A percentile compares a stretch with the other conserved stretches of the same genome.
Evolutionary conservation across 2,888 invertebrate species (phyloP).

Genomic region (Anaspis maculata): DNA sequence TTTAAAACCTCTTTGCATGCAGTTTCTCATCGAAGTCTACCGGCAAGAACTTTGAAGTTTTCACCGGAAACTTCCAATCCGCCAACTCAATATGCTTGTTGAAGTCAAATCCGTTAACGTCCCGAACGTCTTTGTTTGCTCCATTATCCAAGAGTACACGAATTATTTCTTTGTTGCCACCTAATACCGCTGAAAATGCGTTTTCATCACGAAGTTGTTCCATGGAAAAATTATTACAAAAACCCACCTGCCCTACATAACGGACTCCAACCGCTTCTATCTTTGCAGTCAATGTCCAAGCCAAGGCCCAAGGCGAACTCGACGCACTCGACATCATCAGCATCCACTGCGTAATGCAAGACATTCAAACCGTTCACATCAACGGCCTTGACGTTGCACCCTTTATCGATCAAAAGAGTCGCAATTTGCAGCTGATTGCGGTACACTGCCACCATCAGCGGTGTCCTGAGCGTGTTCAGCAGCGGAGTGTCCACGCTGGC

Average conservation of each 20-base stretch:
- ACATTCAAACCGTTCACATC: constrained; percentile 46
- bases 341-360: constrained; percentile 50
- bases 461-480: constrained; percentile 39
- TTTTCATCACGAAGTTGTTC: no score
- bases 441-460: constrained; percentile 47
- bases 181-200: no score
- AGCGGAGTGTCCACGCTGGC: constrained; percentile 43
- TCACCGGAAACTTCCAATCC: no score
- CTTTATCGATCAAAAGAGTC: constrained; percentile 43
- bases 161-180: no score
- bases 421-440: constrained; percentile 34
- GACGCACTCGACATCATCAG: constrained; percentile 35
- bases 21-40: no score
- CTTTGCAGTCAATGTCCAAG: constrained; percentile 38
- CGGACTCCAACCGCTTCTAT: constrained; percentile 49
- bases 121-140: constrained; percentile 34
- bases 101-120: constrained; percentile 30
- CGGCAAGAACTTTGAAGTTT: no score
- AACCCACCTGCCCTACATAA: constrained; percentile 47
- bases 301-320: constrained; percentile 37
- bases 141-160: no score
- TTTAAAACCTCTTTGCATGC: no score
- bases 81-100: constrained; percentile 19
- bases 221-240: no score
- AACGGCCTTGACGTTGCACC: constrained; percentile 37